Percentiles rank a stretch among this genome's conserved stretches.
Conservation (phyloP, 2,888 invertebrate species). For the Plagodis pulveraria region DNA sequence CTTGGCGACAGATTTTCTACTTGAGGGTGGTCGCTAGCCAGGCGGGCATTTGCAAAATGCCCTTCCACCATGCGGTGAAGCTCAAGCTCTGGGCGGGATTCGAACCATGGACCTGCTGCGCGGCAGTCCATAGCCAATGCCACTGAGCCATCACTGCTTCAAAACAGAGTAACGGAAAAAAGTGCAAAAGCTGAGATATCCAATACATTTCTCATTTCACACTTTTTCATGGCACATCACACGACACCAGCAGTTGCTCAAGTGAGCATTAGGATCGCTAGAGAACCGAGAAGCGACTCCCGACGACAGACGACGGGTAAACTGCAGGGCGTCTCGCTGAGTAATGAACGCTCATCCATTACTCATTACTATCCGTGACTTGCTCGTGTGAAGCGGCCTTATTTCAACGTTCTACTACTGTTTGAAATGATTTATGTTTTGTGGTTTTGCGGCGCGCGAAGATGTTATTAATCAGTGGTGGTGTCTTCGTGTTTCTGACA, state of each 20-base stretch:
- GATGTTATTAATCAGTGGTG: slow-evolving; percentile 44
- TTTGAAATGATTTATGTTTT: slow-evolving; percentile 40
- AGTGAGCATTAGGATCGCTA: slow-evolving; percentile 43
- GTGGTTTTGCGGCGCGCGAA: slow-evolving; percentile 33
- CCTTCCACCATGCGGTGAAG: too few relatives aligned
- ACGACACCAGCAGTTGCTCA: slow-evolving; percentile 30
- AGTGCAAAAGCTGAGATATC: slow-evolving; percentile 18
- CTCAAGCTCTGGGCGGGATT: too few relatives aligned
- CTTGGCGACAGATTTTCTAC: too few relatives aligned
- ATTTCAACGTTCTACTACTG: slow-evolving; percentile 61
- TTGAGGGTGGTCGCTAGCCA: too few relatives aligned
- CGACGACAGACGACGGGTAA: slow-evolving; percentile 72
- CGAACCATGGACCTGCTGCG: too few relatives aligned
- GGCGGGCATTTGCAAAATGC: too few relatives aligned
- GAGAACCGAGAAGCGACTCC: slow-evolving; percentile 37
- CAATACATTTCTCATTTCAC: slow-evolving; percentile 34
- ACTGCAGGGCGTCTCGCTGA: slow-evolving; percentile 69
- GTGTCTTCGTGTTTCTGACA: slow-evolving; percentile 33
- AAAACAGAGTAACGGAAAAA: slow-evolving; percentile 10
- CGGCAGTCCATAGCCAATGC: too few relatives aligned
- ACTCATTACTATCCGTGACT: slow-evolving; percentile 70
- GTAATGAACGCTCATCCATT: slow-evolving; percentile 70
- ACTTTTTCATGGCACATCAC: slow-evolving; percentile 36
- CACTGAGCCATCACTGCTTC: too few relatives aligned
- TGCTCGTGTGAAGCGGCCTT: slow-evolving; percentile 63